phyloP scores from a whole-genome alignment of 2,113 vertebrate genomes.

The Tamias sibiricus region DNA sequence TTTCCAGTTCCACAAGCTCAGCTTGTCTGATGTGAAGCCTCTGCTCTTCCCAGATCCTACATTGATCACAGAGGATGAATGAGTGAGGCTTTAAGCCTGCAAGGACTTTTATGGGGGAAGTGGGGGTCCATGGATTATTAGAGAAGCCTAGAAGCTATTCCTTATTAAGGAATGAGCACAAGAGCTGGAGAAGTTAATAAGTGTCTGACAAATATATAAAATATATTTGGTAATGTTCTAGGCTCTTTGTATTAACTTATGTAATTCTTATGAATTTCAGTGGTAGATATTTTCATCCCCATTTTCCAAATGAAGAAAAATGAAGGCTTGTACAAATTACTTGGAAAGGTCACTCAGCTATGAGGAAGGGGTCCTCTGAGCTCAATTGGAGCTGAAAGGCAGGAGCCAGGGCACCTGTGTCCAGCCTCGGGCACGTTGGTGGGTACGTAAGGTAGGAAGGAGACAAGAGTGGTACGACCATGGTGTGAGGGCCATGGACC shows the following conservation, averaged over 20 bases:
- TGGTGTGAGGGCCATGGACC: background rate
- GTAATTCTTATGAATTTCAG: conserved; percentile 11
- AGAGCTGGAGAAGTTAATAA: background rate
- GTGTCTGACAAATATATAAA: background rate
- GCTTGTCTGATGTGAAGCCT: background rate
- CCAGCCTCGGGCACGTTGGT: background rate
- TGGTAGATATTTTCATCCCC: conserved; percentile 26
- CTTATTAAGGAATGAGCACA: background rate
- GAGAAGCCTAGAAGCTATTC: background rate
- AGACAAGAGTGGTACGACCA: background rate
- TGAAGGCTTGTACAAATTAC: background rate
- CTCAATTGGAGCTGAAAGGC: background rate
- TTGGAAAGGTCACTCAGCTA: background rate
- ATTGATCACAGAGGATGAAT: background rate
- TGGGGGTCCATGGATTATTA: background rate
- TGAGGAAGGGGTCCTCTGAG: background rate
- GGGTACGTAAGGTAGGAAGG: background rate
- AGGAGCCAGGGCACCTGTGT: background rate
- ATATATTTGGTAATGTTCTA: background rate
- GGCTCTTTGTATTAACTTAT: background rate
- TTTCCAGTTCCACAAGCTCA: background rate
- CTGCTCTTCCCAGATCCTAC: background rate
- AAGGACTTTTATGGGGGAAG: background rate
- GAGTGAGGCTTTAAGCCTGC: background rate
- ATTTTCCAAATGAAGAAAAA: conserved; percentile 46